These are phyloP conservation scores for Therioaphis trifolii DNA, from an alignment of 2,888 invertebrate genomes.

Conservation along the genomic window DNA sequence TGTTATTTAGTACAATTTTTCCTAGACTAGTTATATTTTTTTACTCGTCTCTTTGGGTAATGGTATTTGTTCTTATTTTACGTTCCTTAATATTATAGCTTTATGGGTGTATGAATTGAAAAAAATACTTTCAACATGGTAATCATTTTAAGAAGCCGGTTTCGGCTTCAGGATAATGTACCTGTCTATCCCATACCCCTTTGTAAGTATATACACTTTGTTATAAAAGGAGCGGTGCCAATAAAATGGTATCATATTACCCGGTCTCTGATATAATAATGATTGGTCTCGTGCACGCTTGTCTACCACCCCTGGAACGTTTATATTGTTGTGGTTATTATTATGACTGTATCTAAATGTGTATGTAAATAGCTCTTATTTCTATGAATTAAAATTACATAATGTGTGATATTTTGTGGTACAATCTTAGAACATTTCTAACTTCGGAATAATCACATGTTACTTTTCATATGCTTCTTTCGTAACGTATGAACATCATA, in stretches of 20 bases:
- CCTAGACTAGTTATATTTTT: not conserved
- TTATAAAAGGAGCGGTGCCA: constrained; percentile 41
- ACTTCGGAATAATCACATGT: constrained; percentile 37
- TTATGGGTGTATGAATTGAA: constrained; percentile 35
- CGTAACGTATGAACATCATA: no score
- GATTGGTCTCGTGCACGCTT: constrained; percentile 49
- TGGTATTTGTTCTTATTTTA: not conserved
- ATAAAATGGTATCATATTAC: constrained; percentile 62
- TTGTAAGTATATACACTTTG: constrained; percentile 38
- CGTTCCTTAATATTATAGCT: not conserved
- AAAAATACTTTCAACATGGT: constrained; percentile 44
- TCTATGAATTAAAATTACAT: constrained; percentile 34
- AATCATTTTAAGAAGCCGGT: constrained; percentile 54
- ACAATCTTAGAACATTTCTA: constrained; percentile 5
- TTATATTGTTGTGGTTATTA: constrained; percentile 34
- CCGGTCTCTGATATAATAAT: constrained; percentile 54
- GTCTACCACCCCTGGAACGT: constrained; percentile 38
- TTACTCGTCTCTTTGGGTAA: not conserved
- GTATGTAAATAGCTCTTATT: constrained; percentile 7
- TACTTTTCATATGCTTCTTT: constrained; percentile 33
- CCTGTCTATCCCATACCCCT: constrained; percentile 33
- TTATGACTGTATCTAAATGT: constrained; percentile 34
- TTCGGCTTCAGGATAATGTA: constrained; percentile 37
- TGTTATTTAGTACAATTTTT: no score
- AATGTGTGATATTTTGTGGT: not conserved